Evolutionary conservation across 1,140 invertebrate species (phyloP).

Genomic region (Eueides isabella): DNA sequence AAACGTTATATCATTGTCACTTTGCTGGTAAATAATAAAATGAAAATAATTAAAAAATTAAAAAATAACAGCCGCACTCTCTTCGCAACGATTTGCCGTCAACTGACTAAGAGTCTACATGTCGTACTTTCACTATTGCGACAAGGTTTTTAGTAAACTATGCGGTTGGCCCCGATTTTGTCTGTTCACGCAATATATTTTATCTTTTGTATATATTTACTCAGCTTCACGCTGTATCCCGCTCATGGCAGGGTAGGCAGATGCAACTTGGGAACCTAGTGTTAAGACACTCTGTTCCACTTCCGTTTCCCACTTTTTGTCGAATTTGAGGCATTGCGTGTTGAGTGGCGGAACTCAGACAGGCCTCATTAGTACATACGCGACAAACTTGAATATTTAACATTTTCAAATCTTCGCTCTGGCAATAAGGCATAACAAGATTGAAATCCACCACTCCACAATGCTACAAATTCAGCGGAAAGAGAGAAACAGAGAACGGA

Average conservation of each 20-base stretch:
- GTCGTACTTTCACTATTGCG: constrained; percentile 64
- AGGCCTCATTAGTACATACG: no score
- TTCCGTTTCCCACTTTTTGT: no score
- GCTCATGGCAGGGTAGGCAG: background rate
- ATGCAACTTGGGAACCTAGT: no score
- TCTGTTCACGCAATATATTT: background rate
- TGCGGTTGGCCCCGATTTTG: background rate
- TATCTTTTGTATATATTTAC: background rate
- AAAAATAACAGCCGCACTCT: constrained; percentile 54
- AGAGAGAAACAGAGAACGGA: no score
- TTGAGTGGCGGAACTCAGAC: no score
- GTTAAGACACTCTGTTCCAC: no score
- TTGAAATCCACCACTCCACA: no score
- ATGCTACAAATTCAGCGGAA: no score
- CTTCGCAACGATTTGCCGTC: constrained; percentile 60
- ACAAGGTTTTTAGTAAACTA: constrained; percentile 40
- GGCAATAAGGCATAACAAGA: no score
- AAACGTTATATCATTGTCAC: constrained; percentile 36
- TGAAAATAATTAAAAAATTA: constrained; percentile 3
- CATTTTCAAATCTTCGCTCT: no score
- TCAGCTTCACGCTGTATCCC: background rate
- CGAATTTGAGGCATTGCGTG: no score
- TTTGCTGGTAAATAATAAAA: constrained; percentile 14
- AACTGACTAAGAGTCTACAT: constrained; percentile 58
- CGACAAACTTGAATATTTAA: no score